Evolutionary conservation across 2,888 invertebrate species (phyloP), one percentile per base, ranked within the genome.

Genomic region (Cryptocheilus praepositus): DNA sequence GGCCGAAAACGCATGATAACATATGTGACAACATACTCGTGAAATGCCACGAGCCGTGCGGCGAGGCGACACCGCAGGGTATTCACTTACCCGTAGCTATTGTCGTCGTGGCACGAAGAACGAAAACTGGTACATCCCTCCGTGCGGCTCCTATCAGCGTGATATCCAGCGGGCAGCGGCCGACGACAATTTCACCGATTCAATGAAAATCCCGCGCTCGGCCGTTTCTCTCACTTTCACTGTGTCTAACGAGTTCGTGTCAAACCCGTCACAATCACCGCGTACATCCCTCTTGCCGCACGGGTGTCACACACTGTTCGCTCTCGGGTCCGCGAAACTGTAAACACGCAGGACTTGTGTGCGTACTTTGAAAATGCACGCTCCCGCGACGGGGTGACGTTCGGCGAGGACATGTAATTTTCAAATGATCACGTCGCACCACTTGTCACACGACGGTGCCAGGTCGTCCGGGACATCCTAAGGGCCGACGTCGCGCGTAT

Each of bases 391-490:
- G 36, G 4, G 36, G 8, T 36, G 36, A 36, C 36, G 36, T 11
- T 36, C 36, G 36, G 36, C 36, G 36, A 36, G 36, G 36, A 36
- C 36, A 36, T 36, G 36, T 36, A 36, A 36, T 36, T 36, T 36
- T 36, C 13, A 11, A 36, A 36, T 36, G 36, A 36, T 36, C 36
- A 36, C 36, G 36, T 36, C 36, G 36, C 11, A 36, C 7, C 36
- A 36, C 36, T 36, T 21, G 60, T 65, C 44, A 55, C n/a, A 55
- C 61, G 61, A 36, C 19, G 52, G 52, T 57, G 51, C 44, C 52
- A 65, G 46, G 62, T 61, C 65, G 73, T 59, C 61, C 61, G 65
- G 59, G 72, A 67, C 69, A 69, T 71, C 52, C 59, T 60, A 64
- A 74, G 62, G 63, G 61, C 36, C 57, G 58, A 16, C 28, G 22